phyloP scores from a whole-genome alignment of 2,797 vertebrate genomes.

The Notolabrus celidotus region DNA sequence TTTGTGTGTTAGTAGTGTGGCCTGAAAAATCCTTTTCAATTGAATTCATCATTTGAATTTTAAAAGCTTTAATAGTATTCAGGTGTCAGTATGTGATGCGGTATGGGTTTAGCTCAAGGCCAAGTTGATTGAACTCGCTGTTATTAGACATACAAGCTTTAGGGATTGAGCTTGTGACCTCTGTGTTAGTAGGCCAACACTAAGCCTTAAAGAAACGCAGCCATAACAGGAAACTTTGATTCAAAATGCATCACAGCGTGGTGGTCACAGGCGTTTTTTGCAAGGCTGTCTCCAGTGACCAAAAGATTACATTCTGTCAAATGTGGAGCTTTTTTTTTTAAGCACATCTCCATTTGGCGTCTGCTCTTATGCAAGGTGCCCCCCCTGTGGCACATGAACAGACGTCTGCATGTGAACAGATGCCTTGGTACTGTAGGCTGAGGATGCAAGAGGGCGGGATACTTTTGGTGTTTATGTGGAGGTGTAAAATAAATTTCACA shows the following conservation, averaged over 20 bases:
- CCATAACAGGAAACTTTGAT: not conserved
- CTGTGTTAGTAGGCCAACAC: slow-evolving; percentile 18
- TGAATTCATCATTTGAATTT: too few relatives aligned
- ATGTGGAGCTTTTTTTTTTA: not conserved
- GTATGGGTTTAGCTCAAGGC: slow-evolving; percentile 16
- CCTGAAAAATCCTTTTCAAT: too few relatives aligned
- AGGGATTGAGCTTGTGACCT: slow-evolving; percentile 38
- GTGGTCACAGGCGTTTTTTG: not conserved
- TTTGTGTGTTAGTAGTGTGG: too few relatives aligned
- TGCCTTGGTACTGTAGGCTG: slow-evolving; percentile 12
- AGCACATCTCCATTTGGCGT: not conserved
- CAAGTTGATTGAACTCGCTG: slow-evolving; percentile 42
- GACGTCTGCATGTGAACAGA: slow-evolving; percentile 20
- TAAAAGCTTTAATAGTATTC: not conserved
- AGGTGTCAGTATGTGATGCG: slow-evolving; percentile 2
- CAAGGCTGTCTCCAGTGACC: not conserved
- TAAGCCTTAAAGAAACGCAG: slow-evolving; percentile 18
- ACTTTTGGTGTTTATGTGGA: slow-evolving; percentile 1
- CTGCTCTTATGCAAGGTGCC: not conserved
- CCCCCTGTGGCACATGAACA: not conserved
- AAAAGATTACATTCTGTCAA: slow-evolving; percentile 8
- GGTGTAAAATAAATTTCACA: slow-evolving; percentile 27
- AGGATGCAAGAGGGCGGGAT: slow-evolving; percentile 1
- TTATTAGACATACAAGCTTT: slow-evolving; percentile 37
- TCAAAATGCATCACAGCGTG: not conserved